Percentiles rank a stretch among this genome's conserved stretches.
Conservation (phyloP, 2,113 vertebrate genomes). For the Ceyx melanurus region DNA sequence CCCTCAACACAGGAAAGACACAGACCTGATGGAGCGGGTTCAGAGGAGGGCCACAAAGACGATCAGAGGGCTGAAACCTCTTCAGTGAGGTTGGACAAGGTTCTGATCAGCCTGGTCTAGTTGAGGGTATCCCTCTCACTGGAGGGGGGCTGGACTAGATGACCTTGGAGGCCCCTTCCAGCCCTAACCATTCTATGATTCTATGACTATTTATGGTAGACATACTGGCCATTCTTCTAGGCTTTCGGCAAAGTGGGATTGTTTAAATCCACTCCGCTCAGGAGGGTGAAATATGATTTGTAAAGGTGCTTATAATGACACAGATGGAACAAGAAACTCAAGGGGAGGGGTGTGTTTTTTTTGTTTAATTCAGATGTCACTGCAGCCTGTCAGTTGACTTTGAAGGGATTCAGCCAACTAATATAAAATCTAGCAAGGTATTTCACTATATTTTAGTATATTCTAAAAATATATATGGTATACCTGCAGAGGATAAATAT, state of each 20-base stretch:
- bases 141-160: too few species aligned
- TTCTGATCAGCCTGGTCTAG: too few species aligned
- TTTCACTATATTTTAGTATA: neutral
- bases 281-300: neutral
- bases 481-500: neutral
- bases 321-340: rapidly evolving
- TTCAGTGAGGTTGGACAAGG: too few species aligned
- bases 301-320: neutral
- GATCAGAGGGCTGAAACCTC: too few species aligned
- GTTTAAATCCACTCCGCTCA: neutral
- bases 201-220: neutral
- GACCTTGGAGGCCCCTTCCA: too few species aligned
- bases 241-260: neutral
- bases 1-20: too few species aligned
- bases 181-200: too few species aligned
- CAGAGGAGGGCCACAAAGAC: too few species aligned
- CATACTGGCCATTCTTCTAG: neutral
- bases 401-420: neutral
- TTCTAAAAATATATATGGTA: neutral
- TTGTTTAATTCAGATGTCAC: neutral
- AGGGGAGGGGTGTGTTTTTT: neutral
- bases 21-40: too few species aligned
- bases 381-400: neutral
- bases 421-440: neutral
- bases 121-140: too few species aligned